These are phyloP conservation scores for Thamnophis elegans DNA, from an alignment of 2,797 vertebrate genomes.

Conservation along the genomic window DNA sequence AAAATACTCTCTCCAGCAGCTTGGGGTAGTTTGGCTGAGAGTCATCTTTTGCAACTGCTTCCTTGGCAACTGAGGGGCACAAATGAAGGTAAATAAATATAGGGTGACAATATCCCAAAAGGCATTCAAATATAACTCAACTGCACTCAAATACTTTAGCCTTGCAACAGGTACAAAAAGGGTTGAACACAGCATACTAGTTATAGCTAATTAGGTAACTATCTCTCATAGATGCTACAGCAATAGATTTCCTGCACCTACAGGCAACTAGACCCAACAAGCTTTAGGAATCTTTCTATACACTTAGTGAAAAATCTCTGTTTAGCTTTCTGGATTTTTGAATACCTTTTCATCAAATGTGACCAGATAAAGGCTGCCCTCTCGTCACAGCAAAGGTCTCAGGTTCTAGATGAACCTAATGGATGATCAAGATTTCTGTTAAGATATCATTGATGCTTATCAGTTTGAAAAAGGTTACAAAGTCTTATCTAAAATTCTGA, in stretches of 20 bases:
- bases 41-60: neutral
- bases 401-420: neutral
- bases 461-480: neutral
- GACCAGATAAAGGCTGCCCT: neutral
- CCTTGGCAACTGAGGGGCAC: neutral
- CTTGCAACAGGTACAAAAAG: neutral
- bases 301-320: neutral
- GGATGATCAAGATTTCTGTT: neutral
- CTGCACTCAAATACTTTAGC: neutral
- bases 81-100: neutral
- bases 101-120: neutral
- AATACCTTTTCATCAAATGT: neutral
- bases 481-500: neutral
- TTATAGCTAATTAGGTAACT: neutral
- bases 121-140: neutral
- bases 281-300: neutral
- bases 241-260: neutral
- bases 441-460: neutral
- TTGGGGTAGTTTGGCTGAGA: neutral
- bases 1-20: slow-evolving; percentile 6
- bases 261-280: neutral
- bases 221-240: neutral
- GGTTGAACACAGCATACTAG: neutral
- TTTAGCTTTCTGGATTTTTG: neutral
- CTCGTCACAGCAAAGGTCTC: neutral